Base-by-base conservation (phyloP, 2,888 invertebrate species). In the Sturmia bella region DNA sequence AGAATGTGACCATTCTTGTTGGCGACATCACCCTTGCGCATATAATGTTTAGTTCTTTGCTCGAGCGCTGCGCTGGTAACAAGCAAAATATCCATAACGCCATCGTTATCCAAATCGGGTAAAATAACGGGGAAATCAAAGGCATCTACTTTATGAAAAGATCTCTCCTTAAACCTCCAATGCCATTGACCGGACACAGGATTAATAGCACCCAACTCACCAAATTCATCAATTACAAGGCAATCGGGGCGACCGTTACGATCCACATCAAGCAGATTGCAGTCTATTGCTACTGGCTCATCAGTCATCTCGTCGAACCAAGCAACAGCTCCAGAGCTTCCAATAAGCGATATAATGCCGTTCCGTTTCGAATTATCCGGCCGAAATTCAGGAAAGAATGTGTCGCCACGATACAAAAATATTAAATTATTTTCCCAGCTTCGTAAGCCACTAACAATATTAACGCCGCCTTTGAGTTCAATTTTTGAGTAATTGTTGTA, bases 181-280 rank as follows among this genome's bases (percentile, higher is more conserved):
- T 89, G 73, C 93, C 93, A 85, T 91, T 93, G 76, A 7, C 94
- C 94, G 15, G 93, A 92, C 6, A 92, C 90, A 5, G 94, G 93
- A 86, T 94, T 92, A 12, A 94, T 92, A 52, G 93, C 93, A 57
- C 92, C 92, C 80, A 93, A 84, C 74, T 94, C 91, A 0, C 95
- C 95, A 84, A 93, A 93, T 39, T 94, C 93, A 21, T 96, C 95
- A 17, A 95, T 92, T 5, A 96, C 93, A 70, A 96, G 92, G 85
- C 96, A 96, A 87, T 96, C 96, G 12, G 94, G 93, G 69, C 93
- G 93, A 11, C 94, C 94, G 87, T 96, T 95, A 64, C 91, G 92
- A 88, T 95, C 94, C 0, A 94, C 93, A 91, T 96, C 96, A 68
- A 96, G 91, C 1, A 95, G 90, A 24, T 93, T 92, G 87, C 96